Conservation (phyloP, 1,140 invertebrate species). For the Drosophila asahinai region DNA sequence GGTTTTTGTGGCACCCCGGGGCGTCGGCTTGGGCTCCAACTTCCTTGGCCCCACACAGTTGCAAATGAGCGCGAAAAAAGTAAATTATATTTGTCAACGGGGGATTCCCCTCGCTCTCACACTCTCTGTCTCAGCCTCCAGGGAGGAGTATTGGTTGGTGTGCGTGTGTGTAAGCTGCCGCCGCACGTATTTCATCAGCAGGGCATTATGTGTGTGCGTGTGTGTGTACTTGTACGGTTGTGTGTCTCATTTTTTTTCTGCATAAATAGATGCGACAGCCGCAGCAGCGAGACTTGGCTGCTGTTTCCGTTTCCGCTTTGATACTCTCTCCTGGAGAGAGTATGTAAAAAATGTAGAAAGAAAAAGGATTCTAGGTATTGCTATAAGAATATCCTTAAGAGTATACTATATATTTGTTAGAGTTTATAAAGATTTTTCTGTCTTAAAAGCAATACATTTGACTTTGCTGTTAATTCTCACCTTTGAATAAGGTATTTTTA, state of each 20-base stretch:
- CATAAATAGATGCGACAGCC: slow-evolving; percentile 76
- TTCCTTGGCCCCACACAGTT: slow-evolving; percentile 40
- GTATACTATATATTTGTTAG: no score
- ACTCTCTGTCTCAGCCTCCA: slow-evolving; percentile 1
- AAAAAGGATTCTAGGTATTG: no score
- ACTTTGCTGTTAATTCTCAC: neutral
- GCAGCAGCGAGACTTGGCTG: slow-evolving; percentile 50
- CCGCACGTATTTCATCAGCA: slow-evolving; percentile 78
- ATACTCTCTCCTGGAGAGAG: slow-evolving; percentile 27
- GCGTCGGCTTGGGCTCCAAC: slow-evolving; percentile 11
- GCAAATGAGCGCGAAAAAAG: slow-evolving; percentile 76
- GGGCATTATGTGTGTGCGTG: slow-evolving; percentile 59
- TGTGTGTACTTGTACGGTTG: slow-evolving; percentile 9
- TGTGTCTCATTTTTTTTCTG: slow-evolving; percentile 59
- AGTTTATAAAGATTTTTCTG: neutral
- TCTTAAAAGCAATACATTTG: neutral
- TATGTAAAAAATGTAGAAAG: neutral
- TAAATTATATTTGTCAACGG: slow-evolving; percentile 79
- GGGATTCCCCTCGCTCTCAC: slow-evolving; percentile 21
- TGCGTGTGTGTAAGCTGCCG: slow-evolving; percentile 40
- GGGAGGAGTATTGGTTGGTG: slow-evolving; percentile 23
- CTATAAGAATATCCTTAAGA: no score
- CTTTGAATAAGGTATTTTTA: neutral
- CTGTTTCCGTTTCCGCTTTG: slow-evolving; percentile 70
- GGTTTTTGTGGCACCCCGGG: slow-evolving; percentile 60